Base-by-base conservation (phyloP, 2,113 vertebrate genomes). In the Zosterops borbonicus region DNA sequence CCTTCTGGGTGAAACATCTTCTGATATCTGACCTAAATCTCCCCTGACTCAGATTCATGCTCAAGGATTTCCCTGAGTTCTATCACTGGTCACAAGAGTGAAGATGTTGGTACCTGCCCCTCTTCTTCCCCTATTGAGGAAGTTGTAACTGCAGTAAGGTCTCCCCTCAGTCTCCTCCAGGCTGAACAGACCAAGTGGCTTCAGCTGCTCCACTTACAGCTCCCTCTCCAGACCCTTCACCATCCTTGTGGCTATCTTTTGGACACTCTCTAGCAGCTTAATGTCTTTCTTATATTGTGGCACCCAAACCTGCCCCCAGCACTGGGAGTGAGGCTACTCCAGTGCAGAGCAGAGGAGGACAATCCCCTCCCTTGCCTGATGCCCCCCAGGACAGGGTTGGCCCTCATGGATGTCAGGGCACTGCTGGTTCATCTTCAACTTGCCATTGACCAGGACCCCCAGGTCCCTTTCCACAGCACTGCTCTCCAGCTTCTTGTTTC, bases 361-460 rank as follows among this genome's bases (percentile, higher is more conserved):
- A 56, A 11, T 56, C 17, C 21, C 17, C 15, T 64, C 25, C 35
- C 21, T 73, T 41, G 13, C n/a, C 56, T 0, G 1, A 25, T 70
- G 41, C n/a, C 14, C 23, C 15, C 17, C 29, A 42, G 58, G 35
- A 42, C 50, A 73, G 0, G 1, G 3, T 9, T 80, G 11, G 5
- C 42, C 20, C 29, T 80, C 13, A 31, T 80, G 58, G 29, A 42
- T 88, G 25, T 21, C 59, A 73, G 50, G 35, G 27, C 59, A 20
- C 33, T 58, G 68, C 59, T 73, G 31, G 0, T 14, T 81, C 22
- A 5, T 0, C 0, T 12, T 33, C 27, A 58, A 0, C 14, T 42
- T 73, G 17, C 3, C 37, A 9, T 2, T 0, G 0, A 24, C 14
- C 37, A 23, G 31, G 8, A 50, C 1, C 8, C 7, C 8, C 18